Evolutionary conservation across 2,888 invertebrate species (phyloP), one percentile per base, ranked within the genome.

Genomic region (Philaethria dido): DNA sequence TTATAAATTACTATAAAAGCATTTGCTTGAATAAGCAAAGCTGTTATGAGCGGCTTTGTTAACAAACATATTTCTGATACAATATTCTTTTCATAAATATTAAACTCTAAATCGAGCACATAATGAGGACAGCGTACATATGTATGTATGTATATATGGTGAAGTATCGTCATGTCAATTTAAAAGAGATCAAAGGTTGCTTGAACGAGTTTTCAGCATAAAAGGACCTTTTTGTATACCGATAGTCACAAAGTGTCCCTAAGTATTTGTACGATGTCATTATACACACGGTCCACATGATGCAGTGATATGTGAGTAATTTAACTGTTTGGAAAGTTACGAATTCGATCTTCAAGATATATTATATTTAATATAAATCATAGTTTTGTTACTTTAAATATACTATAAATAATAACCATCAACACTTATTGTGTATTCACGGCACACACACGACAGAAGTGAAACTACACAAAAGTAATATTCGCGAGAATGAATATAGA

Each of bases 111-210:
- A 25, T 25, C 42, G 57, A 57, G 42, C 57, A 57, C 42, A 57
- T 57, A 57, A 57, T 57, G 42, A 57, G 25, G 22, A 39, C 36
- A n/a, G 20, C 39, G 22, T 57, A 57, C 39, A 39, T 39, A 39
- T 39, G 13, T 39, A 39, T 39, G 13, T 33, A 33, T 33, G 13
- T 50, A 29, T 52, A 16, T 52, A 33, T 42, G 42, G 57, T n/a
- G 25, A 57, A 22, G 57, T 63, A 44, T 45, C 63, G 66, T 62
- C 66, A 63, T 60, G 63, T 69, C 62, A 66, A 63, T 59, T 63
- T 62, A 42, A 69, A 69, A 69, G 47, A 66, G 69, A 69, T 69
- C 66, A 69, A 69, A 69, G 63, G 62, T 63, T 54, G 39, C 63
- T 66, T 66, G 63, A 66, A 66, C 16, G 33, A 42, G 45, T 60